These are phyloP conservation scores for Brachycybe producta DNA, from an alignment of 2,888 invertebrate species.

Conservation along the genomic window DNA sequence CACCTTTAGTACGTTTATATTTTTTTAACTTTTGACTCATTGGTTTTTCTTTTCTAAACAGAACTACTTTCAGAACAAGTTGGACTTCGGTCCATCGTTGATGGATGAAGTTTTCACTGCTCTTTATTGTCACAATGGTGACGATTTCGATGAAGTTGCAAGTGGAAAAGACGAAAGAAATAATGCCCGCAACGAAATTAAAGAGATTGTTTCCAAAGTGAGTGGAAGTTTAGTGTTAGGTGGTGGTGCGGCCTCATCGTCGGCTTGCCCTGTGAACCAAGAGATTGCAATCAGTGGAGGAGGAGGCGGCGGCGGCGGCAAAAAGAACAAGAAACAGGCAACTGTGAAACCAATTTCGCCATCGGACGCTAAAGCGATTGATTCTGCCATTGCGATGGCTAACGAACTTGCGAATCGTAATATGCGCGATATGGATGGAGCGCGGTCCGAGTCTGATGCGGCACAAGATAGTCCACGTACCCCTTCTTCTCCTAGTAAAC, in stretches of 20 bases:
- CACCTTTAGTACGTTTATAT: no score
- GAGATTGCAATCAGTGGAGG: conserved; percentile 34
- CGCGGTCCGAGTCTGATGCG: conserved; percentile 22
- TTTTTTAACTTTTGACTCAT: conserved; percentile 10
- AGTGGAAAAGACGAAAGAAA: conserved; percentile 35
- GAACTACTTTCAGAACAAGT: conserved; percentile 22
- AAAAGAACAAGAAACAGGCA: conserved; percentile 42
- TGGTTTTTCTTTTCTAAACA: conserved; percentile 29
- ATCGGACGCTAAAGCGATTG: conserved; percentile 77
- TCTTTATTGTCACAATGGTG: conserved; percentile 24
- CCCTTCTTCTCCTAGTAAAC: conserved; percentile 52
- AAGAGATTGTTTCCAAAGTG: conserved; percentile 39
- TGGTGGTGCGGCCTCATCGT: neutral
- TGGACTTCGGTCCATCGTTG: conserved; percentile 60
- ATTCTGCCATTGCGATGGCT: conserved; percentile 84
- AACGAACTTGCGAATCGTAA: conserved; percentile 72
- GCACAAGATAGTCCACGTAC: conserved; percentile 38
- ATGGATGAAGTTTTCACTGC: conserved; percentile 76
- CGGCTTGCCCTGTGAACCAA: no score
- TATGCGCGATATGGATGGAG: conserved; percentile 34
- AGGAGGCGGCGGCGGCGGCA: conserved; percentile 15
- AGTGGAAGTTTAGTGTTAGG: no score
- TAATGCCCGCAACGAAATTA: conserved; percentile 55
- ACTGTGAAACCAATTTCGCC: conserved; percentile 82
- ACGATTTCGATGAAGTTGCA: conserved; percentile 25